Evolutionary conservation across 2,797 vertebrate genomes (phyloP), one percentile per base, ranked within the genome.

Genomic region (Loris lydekkerianus): DNA sequence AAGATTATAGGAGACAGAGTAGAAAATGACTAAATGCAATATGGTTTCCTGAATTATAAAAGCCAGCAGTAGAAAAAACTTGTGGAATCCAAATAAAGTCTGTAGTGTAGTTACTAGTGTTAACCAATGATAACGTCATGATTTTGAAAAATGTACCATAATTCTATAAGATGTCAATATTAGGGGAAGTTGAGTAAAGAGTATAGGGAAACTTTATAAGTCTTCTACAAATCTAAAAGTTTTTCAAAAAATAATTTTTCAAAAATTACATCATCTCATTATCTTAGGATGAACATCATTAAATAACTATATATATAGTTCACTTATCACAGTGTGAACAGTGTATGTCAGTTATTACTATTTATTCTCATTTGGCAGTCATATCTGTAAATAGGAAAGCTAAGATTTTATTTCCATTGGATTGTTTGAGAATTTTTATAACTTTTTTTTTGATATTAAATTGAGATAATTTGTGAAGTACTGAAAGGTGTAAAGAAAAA

Each of bases 391-490:
- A 49, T 20, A 81, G 7, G 21, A 29, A 81, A 60, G 63, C 29
- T 20, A 76, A 69, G 37, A 4, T 29, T 46, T 49, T 56, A 89
- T 76, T 40, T 13, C 34, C 13, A 43, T 70, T 91, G 43, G 34
- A 15, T 29, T 70, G 7, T 53, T 25, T 70, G 34, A 77, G 8
- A 70, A 96, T 70, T 72, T 77, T 83, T 72, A 46, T 69, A 77
- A 43, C 46, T 11, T 63, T 23, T 63, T 93, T 87, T 72, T 31
- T 72, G 34, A 61, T 70, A 63, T 27, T 83, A 91, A 90, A n/a
- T 46, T 72, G 53, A 91, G 43, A 91, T 87, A 70, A 21, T 93
- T 91, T 34, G 25, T 56, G n/a, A 90, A 73, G 31, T 63, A 27
- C 14, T 37, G 17, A 72, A 73, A 82, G 8, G 21, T 65, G 0